Conservation (phyloP, 2,888 invertebrate species). For the Pyrocoelia pectoralis region DNA sequence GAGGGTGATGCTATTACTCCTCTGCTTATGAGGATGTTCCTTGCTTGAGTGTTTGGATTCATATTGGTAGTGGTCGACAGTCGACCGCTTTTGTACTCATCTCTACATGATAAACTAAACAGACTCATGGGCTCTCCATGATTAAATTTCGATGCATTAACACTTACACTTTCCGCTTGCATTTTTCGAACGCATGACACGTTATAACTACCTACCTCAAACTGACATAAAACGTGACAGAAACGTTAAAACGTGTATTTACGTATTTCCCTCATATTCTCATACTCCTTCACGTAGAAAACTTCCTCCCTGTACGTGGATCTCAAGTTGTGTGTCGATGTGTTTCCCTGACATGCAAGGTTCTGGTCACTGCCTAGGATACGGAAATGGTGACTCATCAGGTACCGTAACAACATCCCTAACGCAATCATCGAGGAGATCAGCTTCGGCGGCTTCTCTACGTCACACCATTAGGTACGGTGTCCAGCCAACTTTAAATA, state of each 20-base stretch:
- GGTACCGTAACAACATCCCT: constrained; percentile 56
- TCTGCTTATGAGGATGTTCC: no score
- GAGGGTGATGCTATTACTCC: no score
- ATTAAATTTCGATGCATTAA: neutral
- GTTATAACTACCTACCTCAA: neutral
- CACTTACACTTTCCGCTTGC: neutral
- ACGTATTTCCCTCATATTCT: constrained; percentile 29
- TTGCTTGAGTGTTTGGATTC: no score
- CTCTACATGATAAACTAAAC: no score
- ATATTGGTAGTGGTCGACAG: no score
- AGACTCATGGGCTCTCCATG: no score
- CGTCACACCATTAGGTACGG: constrained; percentile 53
- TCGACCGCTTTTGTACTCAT: no score
- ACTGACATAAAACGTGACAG: neutral
- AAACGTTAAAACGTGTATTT: constrained; percentile 2
- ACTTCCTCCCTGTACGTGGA: constrained; percentile 75
- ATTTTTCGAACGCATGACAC: neutral
- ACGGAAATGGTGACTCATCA: constrained; percentile 49
- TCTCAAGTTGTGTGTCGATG: constrained; percentile 64
- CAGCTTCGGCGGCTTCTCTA: constrained; percentile 54
- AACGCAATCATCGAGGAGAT: constrained; percentile 55
- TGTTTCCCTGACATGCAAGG: constrained; percentile 53
- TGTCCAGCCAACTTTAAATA: constrained; percentile 52
- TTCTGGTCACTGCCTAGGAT: constrained; percentile 51
- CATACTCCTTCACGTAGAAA: constrained; percentile 60